Conservation (phyloP, 2,797 vertebrate species). For the Oophaga sylvatica region DNA sequence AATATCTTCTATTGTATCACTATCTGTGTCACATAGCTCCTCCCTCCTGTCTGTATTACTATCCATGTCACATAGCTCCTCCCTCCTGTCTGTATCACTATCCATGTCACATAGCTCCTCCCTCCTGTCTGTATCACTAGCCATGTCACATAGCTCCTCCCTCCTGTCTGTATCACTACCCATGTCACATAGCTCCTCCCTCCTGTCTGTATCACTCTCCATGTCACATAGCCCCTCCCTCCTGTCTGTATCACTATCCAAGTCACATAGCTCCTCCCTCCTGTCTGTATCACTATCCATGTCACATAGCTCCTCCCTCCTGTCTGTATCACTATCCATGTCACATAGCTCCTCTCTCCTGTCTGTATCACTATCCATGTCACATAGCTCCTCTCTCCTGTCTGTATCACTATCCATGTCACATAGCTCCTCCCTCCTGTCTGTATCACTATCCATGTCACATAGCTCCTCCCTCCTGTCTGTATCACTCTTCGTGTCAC, state of each 20-base stretch:
- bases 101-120: background rate
- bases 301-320: background rate
- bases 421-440: background rate
- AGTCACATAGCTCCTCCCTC: background rate
- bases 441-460: background rate
- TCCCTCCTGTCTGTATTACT: background rate
- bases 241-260: background rate
- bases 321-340: background rate
- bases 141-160: background rate
- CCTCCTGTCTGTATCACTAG: background rate
- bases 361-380: background rate
- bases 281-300: background rate
- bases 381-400: background rate
- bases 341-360: background rate
- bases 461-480: background rate
- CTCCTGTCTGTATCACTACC: background rate
- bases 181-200: background rate
- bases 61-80: background rate
- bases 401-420: background rate
- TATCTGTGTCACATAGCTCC: background rate
- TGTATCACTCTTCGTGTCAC: background rate
- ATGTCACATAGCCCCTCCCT: conserved; percentile 2
- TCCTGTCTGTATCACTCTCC: too few relatives aligned
- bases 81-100: background rate
- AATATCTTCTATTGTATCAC: too few relatives aligned